These are phyloP conservation scores for Cetoscarus ocellatus DNA, from an alignment of 2,797 vertebrate species.

Conservation along the genomic window DNA sequence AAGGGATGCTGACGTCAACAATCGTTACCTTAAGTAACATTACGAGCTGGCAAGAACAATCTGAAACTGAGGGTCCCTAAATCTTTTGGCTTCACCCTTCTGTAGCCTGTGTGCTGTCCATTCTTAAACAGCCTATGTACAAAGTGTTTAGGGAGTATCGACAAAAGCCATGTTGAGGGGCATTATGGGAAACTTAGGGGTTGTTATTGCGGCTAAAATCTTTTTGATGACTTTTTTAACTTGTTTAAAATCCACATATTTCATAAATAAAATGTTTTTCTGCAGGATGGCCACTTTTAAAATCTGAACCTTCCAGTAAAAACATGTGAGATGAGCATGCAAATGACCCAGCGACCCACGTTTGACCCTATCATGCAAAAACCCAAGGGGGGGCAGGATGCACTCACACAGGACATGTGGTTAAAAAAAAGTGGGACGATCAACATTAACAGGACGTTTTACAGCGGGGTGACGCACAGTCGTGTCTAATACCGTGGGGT, in stretches of 20 bases:
- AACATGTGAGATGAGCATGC: slow-evolving; percentile 49
- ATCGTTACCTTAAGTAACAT: no score
- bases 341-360: slow-evolving; percentile 34
- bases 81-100: no score
- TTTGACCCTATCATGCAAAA: slow-evolving; percentile 71
- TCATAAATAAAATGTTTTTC: background rate
- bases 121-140: background rate
- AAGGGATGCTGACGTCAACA: no score
- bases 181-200: background rate
- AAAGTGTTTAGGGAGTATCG: background rate
- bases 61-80: background rate
- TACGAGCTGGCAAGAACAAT: no score
- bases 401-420: slow-evolving; percentile 61
- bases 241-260: no score
- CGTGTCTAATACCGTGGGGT: slow-evolving; percentile 50
- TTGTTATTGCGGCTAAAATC: background rate
- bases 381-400: slow-evolving; percentile 34
- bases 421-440: slow-evolving; percentile 28
- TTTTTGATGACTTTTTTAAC: no score
- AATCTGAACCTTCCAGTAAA: background rate
- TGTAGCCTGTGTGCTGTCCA: no score
- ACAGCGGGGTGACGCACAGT: slow-evolving; percentile 36
- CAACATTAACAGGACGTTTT: slow-evolving; percentile 48
- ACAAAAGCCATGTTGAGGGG: background rate
- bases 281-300: slow-evolving; percentile 1